Base-by-base conservation (phyloP, 2,888 invertebrate genomes). In the Nymphalis polychloros region DNA sequence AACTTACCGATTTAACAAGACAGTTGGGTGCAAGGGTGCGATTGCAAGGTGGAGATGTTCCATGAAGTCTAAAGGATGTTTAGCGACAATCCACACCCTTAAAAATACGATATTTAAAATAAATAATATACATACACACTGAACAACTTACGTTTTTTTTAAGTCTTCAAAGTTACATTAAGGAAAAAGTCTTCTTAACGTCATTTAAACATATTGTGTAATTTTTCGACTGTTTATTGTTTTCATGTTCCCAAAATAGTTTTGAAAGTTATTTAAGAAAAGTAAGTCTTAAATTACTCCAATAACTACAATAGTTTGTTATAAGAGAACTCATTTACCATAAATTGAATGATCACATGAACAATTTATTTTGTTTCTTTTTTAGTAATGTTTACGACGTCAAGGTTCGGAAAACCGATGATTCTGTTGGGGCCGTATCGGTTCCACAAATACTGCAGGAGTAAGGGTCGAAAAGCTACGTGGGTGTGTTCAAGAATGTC, bases 401-500 rank as follows among this genome's bases (percentile, higher is more conserved):
- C 78, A 17, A 70, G 77, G 0, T 72, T 52, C 41, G 80, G 79
- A 0, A 78, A 75, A 2, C 79, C 80, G 0, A 77, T 79, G 3
- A 69, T 80, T 1, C 27, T 72, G 52, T 46, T 72, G 2, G 82
- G 78, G 0, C 4, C 41, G 3, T 79, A 85, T 59, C 76, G 84
- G n/a, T 88, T 77, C 68, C 81, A 86, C 69, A 79, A 74, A 52
- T 74, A 81, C 50, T 82, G 79, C 62, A 80, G 81, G 62, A 80
- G 79, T 62, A 76, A 68, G 13, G 79, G 79, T 0, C 77, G 78
- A 0, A 70, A 73, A 23, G 68, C 72, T 6, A 76, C 69, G 23
- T 86, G 86, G 87, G 75, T 83, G 2, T 83, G 82, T 59, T 70
- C 72, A 6, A 78, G 73, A 27, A 55, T 60, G 60, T 70, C 70